Evolutionary conservation across 2,888 invertebrate genomes (phyloP), one percentile per base, ranked within the genome.

Genomic region (Ornithoptera priamus): DNA sequence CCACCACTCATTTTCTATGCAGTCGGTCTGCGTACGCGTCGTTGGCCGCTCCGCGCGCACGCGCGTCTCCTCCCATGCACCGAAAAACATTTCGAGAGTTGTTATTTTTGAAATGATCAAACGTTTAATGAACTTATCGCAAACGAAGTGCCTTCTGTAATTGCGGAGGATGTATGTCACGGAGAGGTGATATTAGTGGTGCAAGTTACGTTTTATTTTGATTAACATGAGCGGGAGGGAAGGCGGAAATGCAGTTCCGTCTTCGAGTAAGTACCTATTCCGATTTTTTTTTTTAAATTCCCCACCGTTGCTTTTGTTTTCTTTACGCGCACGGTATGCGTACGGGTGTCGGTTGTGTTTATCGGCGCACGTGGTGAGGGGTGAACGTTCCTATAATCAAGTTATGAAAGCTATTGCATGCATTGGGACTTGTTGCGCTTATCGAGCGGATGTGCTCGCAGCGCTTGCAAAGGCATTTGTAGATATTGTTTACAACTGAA

Each of bases 171-270:
- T 92, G 92, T 85, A 88, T 86, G 78, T 81, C 83, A 82, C 81
- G 81, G 81, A 82, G 80, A 90, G 90, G 89, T 92, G 92, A 91
- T 92, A 89, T 82, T 81, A 83, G 87, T 88, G 87, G 89, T 88
- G 85, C 85, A 80, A 80, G 83, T 87, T 85, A 80, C 83, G 79
- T 81, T 67, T 59, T 83, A 85, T 85, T 82, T 81, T 82, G 84
- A 80, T 85, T 89, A 92, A 86, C 85, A 92, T 92, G 92, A 92
- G 88, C 87, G 91, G 87, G 85, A 89, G 88, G 86, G 89, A 88
- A 88, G 89, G 87, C 90, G 92, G 92, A 91, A 90, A 88, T 92
- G 90, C 90, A 92, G 90, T 90, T 90, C 90, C 91, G 86, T 89
- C 90, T 90, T 89, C 87, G 79, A 90, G 92, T 92, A 85, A 92